A percentile compares a stretch with the other conserved stretches of the same genome.
phyloP scores from a whole-genome alignment of 2,888 invertebrate species.

The Ectemnius continuus region DNA sequence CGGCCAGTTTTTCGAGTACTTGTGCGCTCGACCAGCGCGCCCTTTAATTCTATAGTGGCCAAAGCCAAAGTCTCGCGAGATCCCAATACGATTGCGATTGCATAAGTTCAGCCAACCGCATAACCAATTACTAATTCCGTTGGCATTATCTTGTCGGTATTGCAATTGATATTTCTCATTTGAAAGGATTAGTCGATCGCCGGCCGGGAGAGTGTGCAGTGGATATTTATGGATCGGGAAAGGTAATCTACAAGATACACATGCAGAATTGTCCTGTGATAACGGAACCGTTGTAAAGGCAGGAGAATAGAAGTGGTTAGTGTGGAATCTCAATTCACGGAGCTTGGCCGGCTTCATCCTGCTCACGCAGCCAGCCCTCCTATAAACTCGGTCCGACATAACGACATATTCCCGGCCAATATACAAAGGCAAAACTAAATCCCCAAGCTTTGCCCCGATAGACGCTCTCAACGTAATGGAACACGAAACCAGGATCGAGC shows the following conservation, averaged over 20 bases:
- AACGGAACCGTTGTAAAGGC: not conserved
- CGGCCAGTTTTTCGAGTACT: not conserved
- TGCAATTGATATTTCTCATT: no score
- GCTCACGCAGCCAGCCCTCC: conserved; percentile 55
- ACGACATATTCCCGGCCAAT: conserved; percentile 59
- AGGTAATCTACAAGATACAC: no score
- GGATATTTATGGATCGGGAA: no score
- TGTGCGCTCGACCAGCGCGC: not conserved
- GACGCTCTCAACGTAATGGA: conserved; percentile 41
- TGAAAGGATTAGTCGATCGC: no score
- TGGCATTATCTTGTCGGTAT: no score
- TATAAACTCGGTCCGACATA: conserved; percentile 58
- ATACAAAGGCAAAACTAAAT: conserved; percentile 56
- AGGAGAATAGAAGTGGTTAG: conserved; percentile 4
- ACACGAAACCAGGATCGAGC: conserved; percentile 40
- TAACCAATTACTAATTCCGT: no score
- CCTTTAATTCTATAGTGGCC: no score
- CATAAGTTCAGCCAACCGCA: no score
- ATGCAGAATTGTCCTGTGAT: no score
- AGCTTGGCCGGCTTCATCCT: conserved; percentile 49
- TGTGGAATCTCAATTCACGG: conserved; percentile 46
- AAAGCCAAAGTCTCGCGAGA: no score
- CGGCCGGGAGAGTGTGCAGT: no score
- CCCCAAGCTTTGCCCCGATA: conserved; percentile 31
- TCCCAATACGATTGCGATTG: no score